Evolutionary conservation across 2,888 invertebrate genomes (phyloP).

Genomic region (Eueremaeus valkanovi): DNA sequence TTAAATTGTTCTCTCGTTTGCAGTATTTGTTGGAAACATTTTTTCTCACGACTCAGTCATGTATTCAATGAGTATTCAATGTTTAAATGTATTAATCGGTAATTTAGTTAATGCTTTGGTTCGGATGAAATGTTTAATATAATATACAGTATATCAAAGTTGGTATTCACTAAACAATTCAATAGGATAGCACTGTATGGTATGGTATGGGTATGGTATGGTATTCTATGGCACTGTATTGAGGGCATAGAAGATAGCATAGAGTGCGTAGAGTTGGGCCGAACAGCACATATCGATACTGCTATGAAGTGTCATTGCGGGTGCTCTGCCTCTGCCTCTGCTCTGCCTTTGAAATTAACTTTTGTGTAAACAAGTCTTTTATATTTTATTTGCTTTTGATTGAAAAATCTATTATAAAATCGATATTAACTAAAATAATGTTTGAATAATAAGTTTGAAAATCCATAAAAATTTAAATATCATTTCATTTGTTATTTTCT

Average conservation of each 20-base stretch:
- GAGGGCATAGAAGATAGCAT: too few species aligned
- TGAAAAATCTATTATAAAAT: slow-evolving; percentile 27
- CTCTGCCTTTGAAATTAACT: slow-evolving; percentile 3
- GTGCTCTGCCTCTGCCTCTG: neutral
- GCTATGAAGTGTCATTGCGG: slow-evolving; percentile 30
- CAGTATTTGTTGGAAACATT: too few species aligned
- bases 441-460: neutral
- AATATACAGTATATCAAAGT: neutral
- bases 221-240: slow-evolving; percentile 5
- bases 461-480: neutral
- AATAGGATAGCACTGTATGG: slow-evolving; percentile 10
- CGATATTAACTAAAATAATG: slow-evolving; percentile 5
- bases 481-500: neutral
- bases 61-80: neutral
- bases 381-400: slow-evolving; percentile 26
- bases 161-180: slow-evolving; percentile 12
- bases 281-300: neutral
- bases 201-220: too few species aligned
- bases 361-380: slow-evolving; percentile 16
- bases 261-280: too few species aligned
- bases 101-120: slow-evolving; percentile 24
- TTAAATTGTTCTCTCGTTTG: too few species aligned
- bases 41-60: too few species aligned
- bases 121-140: slow-evolving; percentile 24
- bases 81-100: slow-evolving; percentile 10